Conservation (phyloP, 2,797 vertebrate genomes). For the Tapera naevia region DNA sequence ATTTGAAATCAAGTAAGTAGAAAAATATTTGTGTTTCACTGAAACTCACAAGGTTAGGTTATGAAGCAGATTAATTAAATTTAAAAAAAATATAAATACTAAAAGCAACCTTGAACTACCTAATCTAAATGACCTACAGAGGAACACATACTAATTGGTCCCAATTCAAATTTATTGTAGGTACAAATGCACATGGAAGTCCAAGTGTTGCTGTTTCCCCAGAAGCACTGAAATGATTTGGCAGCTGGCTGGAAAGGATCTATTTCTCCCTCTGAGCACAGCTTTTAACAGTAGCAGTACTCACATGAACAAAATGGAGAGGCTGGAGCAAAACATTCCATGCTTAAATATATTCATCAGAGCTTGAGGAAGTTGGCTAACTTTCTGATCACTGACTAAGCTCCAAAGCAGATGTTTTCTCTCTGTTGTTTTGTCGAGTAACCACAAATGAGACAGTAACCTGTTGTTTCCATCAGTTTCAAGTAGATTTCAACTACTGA, state of each 20-base stretch:
- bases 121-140: neutral
- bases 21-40: neutral
- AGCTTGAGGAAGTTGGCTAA: neutral
- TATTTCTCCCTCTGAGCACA: neutral
- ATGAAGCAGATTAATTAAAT: neutral
- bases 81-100: neutral
- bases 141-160: neutral
- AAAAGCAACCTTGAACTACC: neutral
- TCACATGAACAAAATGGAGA: fast-evolving
- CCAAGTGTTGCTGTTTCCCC: neutral
- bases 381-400: neutral
- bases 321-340: neutral
- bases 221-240: neutral
- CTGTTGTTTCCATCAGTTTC: neutral
- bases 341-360: neutral
- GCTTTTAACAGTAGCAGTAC: neutral
- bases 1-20: neutral
- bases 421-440: neutral
- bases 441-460: neutral
- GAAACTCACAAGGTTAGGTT: neutral
- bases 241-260: neutral
- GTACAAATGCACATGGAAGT: neutral
- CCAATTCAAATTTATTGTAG: neutral
- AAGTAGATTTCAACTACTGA: neutral
- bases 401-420: neutral